Evolutionary conservation across 2,797 vertebrate genomes (phyloP).

Genomic region (Cetoscarus ocellatus): DNA sequence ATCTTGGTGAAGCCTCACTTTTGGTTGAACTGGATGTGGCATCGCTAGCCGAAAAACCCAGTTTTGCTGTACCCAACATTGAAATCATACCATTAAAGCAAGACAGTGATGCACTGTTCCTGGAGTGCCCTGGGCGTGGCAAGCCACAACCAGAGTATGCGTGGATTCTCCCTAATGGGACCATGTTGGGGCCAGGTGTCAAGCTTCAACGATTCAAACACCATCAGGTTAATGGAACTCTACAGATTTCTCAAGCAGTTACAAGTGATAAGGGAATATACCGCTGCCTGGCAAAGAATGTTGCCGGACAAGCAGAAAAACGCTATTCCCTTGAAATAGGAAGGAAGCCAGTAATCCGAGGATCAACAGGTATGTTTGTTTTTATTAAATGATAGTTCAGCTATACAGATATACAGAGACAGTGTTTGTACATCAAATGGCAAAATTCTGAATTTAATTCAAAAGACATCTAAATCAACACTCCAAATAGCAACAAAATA

Average conservation of each 20-base stretch:
- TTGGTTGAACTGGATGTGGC: constrained; percentile 82
- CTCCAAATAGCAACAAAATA: neutral
- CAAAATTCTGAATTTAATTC: too few species aligned
- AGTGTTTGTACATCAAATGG: too few species aligned
- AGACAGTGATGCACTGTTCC: constrained; percentile 64
- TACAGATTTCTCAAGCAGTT: constrained; percentile 73
- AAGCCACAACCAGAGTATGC: constrained; percentile 84
- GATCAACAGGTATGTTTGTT: constrained; percentile 69
- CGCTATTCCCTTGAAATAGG: constrained; percentile 82
- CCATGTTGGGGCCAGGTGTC: constrained; percentile 74
- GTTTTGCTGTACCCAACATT: constrained; percentile 85
- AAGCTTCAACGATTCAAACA: constrained; percentile 81
- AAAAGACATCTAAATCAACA: neutral
- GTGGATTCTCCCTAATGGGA: constrained; percentile 86
- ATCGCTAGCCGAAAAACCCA: constrained; percentile 85
- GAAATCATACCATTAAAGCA: constrained; percentile 83
- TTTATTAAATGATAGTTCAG: too few species aligned
- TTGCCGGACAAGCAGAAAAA: constrained; percentile 87
- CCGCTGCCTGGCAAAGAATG: constrained; percentile 85
- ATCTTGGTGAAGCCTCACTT: constrained; percentile 81
- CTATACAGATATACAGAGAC: too few species aligned
- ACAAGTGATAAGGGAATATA: constrained; percentile 84
- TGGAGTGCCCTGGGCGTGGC: constrained; percentile 83
- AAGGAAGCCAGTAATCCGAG: constrained; percentile 82
- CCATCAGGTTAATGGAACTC: constrained; percentile 78